phyloP scores from a whole-genome alignment of 2,888 invertebrate species.

The Dioctria rufipes region DNA sequence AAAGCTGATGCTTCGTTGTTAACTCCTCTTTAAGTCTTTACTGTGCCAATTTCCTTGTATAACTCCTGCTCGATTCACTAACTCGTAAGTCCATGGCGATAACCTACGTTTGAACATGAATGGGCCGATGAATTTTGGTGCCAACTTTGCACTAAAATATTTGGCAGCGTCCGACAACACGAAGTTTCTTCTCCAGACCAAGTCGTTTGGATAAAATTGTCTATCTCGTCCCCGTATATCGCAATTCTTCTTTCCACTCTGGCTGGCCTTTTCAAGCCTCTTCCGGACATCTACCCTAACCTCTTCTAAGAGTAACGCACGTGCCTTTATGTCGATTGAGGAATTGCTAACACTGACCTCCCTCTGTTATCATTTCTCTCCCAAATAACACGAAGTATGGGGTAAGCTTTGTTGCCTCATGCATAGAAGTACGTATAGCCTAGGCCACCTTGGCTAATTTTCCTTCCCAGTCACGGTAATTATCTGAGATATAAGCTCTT shows the following conservation, averaged over 20 bases:
- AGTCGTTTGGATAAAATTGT: background rate
- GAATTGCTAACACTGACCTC: background rate
- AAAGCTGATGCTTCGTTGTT: no score
- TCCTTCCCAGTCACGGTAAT: no score
- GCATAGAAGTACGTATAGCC: no score
- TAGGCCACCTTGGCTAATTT: no score
- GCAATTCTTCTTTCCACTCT: background rate
- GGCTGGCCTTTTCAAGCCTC: background rate
- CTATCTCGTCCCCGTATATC: background rate
- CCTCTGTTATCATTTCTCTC: background rate
- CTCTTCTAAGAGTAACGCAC: background rate
- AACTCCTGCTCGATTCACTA: no score
- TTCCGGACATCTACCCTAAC: background rate
- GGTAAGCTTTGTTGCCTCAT: no score
- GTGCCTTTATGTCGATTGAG: background rate
- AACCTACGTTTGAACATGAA: no score
- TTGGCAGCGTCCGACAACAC: background rate
- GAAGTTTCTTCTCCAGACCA: background rate
- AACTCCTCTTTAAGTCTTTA: no score
- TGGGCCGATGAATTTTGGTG: background rate
- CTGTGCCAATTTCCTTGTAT: no score
- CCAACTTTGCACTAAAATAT: background rate
- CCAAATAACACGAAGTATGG: background rate
- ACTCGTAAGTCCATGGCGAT: no score
- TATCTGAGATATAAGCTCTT: no score